Conservation (phyloP, 2,797 vertebrate species). For the Phoebastria nigripes region DNA sequence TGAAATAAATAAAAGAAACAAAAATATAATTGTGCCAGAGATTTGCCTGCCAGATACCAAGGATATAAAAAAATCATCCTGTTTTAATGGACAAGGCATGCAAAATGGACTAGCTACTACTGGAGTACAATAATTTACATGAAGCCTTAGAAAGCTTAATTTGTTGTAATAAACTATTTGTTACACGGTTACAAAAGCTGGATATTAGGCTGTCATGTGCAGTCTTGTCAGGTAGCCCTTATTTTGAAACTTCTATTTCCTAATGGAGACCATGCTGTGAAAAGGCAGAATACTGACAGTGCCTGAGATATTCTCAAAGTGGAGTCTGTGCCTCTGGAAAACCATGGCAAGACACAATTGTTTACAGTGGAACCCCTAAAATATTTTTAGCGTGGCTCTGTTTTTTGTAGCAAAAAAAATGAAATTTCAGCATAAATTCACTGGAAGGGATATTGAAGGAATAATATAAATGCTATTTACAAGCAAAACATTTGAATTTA, state of each 20-base stretch:
- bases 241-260: neutral
- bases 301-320: neutral
- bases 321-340: neutral
- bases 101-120: neutral
- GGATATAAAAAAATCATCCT: neutral
- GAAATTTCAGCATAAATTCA: neutral
- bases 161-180: neutral
- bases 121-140: neutral
- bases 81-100: neutral
- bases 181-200: neutral
- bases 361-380: neutral
- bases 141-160: neutral
- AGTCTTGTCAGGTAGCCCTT: neutral
- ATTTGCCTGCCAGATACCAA: neutral
- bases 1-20: neutral
- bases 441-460: neutral
- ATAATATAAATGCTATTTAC: neutral
- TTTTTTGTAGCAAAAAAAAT: neutral
- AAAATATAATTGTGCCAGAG: neutral
- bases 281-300: neutral
- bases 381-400: neutral
- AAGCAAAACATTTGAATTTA: neutral
- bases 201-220: neutral
- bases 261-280: neutral
- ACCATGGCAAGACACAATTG: neutral